These are phyloP conservation scores for Ranitomeya variabilis DNA, from an alignment of 2,113 vertebrate genomes.

Conservation along the genomic window DNA sequence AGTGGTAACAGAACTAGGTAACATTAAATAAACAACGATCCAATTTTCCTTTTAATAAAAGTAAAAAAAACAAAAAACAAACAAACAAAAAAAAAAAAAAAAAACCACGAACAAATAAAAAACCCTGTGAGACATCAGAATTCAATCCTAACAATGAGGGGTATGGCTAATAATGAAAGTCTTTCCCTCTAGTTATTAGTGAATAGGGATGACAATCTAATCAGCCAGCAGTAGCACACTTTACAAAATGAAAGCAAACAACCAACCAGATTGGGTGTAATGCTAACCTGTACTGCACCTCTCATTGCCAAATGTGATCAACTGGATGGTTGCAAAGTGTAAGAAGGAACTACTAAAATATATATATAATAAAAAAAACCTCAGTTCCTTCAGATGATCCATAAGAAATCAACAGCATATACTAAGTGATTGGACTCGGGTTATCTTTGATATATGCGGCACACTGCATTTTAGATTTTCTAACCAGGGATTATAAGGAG, in stretches of 20 bases:
- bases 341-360: not conserved
- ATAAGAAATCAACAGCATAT: not conserved
- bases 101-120: no score
- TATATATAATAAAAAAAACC: not conserved
- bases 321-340: not conserved
- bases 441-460: not conserved
- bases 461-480: not conserved
- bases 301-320: not conserved
- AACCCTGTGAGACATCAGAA: not conserved
- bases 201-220: not conserved
- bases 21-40: no score
- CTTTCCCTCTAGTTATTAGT: no score
- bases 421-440: not conserved
- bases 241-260: slow-evolving; percentile 9
- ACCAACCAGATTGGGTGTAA: not conserved
- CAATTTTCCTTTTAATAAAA: no score
- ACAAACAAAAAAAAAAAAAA: no score
- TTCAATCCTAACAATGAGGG: no score
- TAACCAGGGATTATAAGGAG: not conserved
- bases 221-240: not conserved
- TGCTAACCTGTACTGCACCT: not conserved
- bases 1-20: no score
- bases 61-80: no score
- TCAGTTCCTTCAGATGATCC: not conserved
- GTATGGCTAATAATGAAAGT: no score